Percentiles rank a stretch among this genome's conserved stretches.
phyloP scores from a whole-genome alignment of 2,113 vertebrate genomes.

The Phrynocephalus versicolor region DNA sequence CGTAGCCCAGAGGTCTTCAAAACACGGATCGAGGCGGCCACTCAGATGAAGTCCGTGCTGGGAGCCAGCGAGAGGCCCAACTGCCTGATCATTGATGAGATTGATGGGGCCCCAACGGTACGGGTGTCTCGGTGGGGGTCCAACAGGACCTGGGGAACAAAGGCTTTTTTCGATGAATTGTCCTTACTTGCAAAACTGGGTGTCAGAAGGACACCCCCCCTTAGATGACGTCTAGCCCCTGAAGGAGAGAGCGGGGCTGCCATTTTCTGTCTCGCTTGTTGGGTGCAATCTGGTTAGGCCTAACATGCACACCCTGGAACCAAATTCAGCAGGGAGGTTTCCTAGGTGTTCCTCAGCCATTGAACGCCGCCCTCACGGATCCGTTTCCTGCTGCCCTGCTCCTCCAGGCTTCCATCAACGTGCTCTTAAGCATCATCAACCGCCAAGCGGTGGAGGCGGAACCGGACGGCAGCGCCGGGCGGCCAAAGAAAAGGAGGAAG shows the following conservation, averaged over 20 bases:
- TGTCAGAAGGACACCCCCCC: no score
- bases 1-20: conserved; percentile 92
- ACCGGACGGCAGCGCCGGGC: fast-evolving
- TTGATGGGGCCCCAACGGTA: conserved; percentile 90
- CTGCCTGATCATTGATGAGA: conserved; percentile 96
- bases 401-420: conserved; percentile 85
- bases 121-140: conserved; percentile 89
- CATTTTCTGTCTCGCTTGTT: neutral
- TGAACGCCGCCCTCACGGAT: fast-evolving
- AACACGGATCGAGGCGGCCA: conserved; percentile 89
- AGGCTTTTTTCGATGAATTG: no score
- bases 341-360: no score
- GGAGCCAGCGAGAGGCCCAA: conserved; percentile 89
- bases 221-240: no score
- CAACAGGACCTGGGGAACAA: conserved; percentile 73
- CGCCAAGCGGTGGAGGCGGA: conserved; percentile 76
- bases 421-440: conserved; percentile 84
- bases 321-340: neutral
- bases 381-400: fast-evolving
- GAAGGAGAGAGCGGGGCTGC: neutral
- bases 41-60: conserved; percentile 95
- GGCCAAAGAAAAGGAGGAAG: conserved; percentile 75
- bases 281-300: neutral
- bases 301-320: no score
- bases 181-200: no score